phyloP scores from a whole-genome alignment of 2,797 vertebrate genomes.

The Cryptoblepharus egeriae region DNA sequence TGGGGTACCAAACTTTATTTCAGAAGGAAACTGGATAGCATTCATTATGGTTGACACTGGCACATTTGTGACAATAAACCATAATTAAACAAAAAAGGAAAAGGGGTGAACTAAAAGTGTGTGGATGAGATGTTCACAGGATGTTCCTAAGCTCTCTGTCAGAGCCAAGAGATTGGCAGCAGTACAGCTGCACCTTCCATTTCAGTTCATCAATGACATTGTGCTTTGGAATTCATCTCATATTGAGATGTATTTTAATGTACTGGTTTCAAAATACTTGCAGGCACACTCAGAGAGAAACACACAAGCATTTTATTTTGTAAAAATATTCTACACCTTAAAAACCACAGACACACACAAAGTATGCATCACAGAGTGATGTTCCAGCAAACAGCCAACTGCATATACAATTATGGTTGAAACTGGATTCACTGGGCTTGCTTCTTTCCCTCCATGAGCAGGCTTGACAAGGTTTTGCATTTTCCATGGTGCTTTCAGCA shows the following conservation, averaged over 20 bases:
- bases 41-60: background rate
- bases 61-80: background rate
- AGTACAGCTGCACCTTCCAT: background rate
- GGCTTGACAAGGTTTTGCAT: too few species aligned
- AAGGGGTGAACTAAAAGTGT: background rate
- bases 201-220: constrained; percentile 15
- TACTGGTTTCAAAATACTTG: constrained; percentile 53
- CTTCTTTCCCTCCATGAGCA: too few species aligned
- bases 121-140: too few species aligned
- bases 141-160: background rate
- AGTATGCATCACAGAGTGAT: too few species aligned
- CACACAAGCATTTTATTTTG: too few species aligned
- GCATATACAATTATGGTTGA: too few species aligned
- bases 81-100: background rate
- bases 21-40: background rate
- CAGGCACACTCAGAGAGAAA: background rate
- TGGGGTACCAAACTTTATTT: background rate
- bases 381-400: too few species aligned
- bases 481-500: too few species aligned
- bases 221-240: constrained; percentile 49
- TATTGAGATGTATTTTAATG: constrained; percentile 55
- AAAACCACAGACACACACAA: too few species aligned
- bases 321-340: too few species aligned
- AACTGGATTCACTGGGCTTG: too few species aligned
- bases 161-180: background rate